phyloP scores from a whole-genome alignment of 1,140 invertebrate species.

The Carposina sasakii region DNA sequence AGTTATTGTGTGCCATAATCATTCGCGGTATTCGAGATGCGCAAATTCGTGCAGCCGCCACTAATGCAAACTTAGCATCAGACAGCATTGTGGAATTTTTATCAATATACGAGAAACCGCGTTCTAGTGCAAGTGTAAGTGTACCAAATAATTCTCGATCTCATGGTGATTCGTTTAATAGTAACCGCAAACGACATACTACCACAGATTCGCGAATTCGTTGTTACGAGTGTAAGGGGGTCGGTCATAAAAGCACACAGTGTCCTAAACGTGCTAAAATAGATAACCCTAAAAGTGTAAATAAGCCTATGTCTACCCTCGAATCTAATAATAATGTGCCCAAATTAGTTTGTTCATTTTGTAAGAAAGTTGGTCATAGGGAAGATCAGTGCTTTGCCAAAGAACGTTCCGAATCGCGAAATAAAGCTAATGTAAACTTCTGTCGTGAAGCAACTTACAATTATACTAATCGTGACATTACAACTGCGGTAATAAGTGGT shows the following conservation, averaged over 20 bases:
- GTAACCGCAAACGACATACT: background rate
- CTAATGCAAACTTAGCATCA: conserved; percentile 2
- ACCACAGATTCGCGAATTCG: background rate
- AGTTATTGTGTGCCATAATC: background rate
- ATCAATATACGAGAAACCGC: conserved; percentile 8
- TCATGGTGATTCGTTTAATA: background rate
- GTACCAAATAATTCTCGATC: background rate
- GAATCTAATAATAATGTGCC: background rate
- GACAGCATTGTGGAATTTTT: conserved; percentile 4
- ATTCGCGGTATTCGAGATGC: conserved; percentile 7
- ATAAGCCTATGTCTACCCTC: background rate
- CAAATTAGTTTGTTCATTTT: conserved; percentile 9
- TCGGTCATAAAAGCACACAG: background rate
- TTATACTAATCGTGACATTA: conserved; percentile 2
- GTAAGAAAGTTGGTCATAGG: conserved; percentile 7
- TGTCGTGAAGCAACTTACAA: background rate
- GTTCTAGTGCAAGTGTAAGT: background rate
- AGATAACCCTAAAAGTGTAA: background rate
- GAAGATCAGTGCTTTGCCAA: conserved; percentile 6
- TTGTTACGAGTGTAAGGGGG: background rate
- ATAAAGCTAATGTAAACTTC: conserved; percentile 8
- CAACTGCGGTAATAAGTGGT: background rate
- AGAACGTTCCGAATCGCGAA: conserved; percentile 8
- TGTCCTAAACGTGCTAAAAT: background rate
- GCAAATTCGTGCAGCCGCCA: conserved; percentile 6